Base-by-base conservation (phyloP, 2,888 invertebrate genomes). In the Ophraella communa region DNA sequence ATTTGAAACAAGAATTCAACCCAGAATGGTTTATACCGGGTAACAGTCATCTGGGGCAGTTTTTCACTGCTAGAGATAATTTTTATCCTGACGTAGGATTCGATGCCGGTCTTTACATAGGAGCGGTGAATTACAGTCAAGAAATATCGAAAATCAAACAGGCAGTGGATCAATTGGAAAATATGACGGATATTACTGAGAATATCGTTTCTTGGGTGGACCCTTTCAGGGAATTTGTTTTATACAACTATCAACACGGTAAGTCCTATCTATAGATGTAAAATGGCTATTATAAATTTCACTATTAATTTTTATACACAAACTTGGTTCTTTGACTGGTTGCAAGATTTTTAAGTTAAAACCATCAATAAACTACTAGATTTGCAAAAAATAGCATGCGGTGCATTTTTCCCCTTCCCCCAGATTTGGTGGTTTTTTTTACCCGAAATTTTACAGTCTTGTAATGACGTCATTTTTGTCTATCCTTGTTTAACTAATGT, bases 1-100 rank as follows among this genome's bases (percentile, higher is more conserved):
- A 85, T 71, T 82, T 93, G 57, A 88, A 91, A 77, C 92, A 93
- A 79, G 88, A 89, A 78, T 93, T 93, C 80, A 92, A 93, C 79
- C 90, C 90, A 0, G 85, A 85, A 59, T 93, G 93, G 93, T 93
- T 93, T 76, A 85, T 93, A 62, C 93, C 93, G 0, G 85, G 87
- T 57, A 67, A 55, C 11, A 88, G 90, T 0, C 89, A 92, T 77
- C 86, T 90, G 56, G 86, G 85, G 71, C 80, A 88, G 58, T 93
- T 86, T 79, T 74, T 89, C 3, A 75, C 82, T 44, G 81, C 84
- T n/a, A 83, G 87, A 57, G 85, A 85, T 55, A 69, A 82, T 62
- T 87, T 86, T 74, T 94, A 88, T 79, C 91, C 93, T 0, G 84
- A 87, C 27, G 85, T 86, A 62, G 93, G 89, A 0, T 83, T 86